phyloP scores from a whole-genome alignment of 2,797 vertebrate genomes.

The Kryptolebias ocellatus region DNA sequence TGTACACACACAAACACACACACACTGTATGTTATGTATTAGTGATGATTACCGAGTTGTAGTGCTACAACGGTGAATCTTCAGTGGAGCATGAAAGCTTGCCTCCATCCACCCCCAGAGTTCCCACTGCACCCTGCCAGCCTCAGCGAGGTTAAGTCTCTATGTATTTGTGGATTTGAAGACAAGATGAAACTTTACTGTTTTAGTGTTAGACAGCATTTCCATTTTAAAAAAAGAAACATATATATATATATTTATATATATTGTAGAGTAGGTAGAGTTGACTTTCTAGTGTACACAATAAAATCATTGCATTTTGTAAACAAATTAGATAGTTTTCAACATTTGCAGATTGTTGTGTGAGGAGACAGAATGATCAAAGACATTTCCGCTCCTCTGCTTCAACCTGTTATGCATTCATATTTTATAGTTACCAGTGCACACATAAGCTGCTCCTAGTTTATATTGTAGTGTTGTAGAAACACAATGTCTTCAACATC shows the following conservation, averaged over 20 bases:
- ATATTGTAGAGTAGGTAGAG: background rate
- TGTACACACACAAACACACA: slow-evolving; percentile 7
- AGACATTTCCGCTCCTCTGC: no score
- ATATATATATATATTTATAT: no score
- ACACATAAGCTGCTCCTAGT: no score
- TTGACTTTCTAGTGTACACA: slow-evolving; percentile 9
- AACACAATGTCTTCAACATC: no score
- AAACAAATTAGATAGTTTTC: no score
- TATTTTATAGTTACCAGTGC: no score
- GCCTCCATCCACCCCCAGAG: slow-evolving; percentile 65
- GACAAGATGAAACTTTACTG: slow-evolving; percentile 30
- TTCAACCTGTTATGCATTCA: no score
- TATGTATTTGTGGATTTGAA: slow-evolving; percentile 2
- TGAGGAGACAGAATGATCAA: no score
- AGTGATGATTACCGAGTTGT: slow-evolving; percentile 74
- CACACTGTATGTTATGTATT: slow-evolving; percentile 66
- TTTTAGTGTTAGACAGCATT: slow-evolving; percentile 51
- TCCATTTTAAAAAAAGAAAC: slow-evolving; percentile 47
- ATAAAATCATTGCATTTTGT: no score
- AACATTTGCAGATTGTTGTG: no score
- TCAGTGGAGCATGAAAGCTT: slow-evolving; percentile 70
- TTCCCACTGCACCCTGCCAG: slow-evolving; percentile 60
- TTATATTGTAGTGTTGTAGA: no score
- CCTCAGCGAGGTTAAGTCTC: slow-evolving; percentile 51
- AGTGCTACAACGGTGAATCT: slow-evolving; percentile 59